These are phyloP conservation scores for Heliconius hewitsoni DNA, from an alignment of 1,140 invertebrate genomes.

Conservation along the genomic window DNA sequence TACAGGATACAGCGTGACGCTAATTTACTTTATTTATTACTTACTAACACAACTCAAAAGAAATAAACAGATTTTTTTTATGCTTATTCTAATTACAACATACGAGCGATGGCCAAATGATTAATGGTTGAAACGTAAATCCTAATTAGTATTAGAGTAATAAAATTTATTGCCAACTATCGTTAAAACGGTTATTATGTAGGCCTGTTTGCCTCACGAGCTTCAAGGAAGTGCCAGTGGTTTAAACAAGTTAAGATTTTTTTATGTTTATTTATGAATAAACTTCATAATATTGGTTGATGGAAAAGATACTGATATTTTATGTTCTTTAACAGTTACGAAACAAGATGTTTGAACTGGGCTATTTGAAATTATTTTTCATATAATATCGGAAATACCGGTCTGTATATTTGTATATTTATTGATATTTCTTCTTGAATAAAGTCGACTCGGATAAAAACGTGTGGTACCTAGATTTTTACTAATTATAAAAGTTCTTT, in stretches of 20 bases:
- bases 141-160: constrained; percentile 50
- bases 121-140: constrained; percentile 26
- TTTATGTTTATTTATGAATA: not conserved
- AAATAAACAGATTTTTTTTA: not conserved
- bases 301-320: not conserved
- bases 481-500: no score
- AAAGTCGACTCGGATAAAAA: no score
- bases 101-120: constrained; percentile 13
- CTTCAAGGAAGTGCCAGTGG: not conserved
- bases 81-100: not conserved
- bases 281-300: not conserved
- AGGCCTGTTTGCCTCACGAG: constrained; percentile 42
- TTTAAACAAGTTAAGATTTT: not conserved
- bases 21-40: no score
- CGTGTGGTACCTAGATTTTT: no score
- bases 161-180: constrained; percentile 47
- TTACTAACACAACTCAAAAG: not conserved
- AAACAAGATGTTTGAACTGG: not conserved
- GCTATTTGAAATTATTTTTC: not conserved
- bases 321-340: not conserved
- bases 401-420: no score
- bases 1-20: no score
- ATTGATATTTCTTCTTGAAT: no score
- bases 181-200: constrained; percentile 50
- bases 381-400: no score